Percentiles rank a stretch among this genome's conserved stretches.
Evolutionary conservation across 2,797 vertebrate genomes (phyloP).

Genomic region (Urosaurus nigricauda): DNA sequence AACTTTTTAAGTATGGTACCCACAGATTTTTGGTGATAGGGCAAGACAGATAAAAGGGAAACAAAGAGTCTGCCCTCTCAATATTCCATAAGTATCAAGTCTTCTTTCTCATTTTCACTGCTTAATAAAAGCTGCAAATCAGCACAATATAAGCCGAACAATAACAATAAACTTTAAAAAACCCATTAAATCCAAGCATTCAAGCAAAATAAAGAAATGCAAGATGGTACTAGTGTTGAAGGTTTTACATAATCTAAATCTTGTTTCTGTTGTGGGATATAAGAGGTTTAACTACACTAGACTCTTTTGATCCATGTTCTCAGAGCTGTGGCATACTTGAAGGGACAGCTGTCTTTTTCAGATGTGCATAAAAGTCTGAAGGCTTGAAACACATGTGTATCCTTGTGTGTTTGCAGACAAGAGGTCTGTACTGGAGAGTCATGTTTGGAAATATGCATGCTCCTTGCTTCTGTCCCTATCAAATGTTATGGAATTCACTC

Average conservation of each 20-base stretch:
- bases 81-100: not conserved
- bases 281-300: not conserved
- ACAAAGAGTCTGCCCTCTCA: not conserved
- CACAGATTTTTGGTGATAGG: not conserved
- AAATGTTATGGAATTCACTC: not conserved
- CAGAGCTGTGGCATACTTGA: not conserved
- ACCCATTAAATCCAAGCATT: not conserved
- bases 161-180: not conserved
- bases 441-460: too few relatives aligned
- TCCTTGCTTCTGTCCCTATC: not conserved
- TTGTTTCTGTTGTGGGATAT: slow-evolving; percentile 2
- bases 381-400: too few relatives aligned
- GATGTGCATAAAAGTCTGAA: not conserved
- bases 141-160: not conserved
- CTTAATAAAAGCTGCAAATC: not conserved
- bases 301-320: not conserved
- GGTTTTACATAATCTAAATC: not conserved
- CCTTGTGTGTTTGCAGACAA: too few relatives aligned
- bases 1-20: not conserved
- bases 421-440: too few relatives aligned
- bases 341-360: not conserved
- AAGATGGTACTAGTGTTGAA: not conserved
- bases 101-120: not conserved
- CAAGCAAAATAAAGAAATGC: not conserved
- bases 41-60: not conserved